Conservation (phyloP, 2,797 vertebrate genomes). For the Cyprinodon diabolis region DNA sequence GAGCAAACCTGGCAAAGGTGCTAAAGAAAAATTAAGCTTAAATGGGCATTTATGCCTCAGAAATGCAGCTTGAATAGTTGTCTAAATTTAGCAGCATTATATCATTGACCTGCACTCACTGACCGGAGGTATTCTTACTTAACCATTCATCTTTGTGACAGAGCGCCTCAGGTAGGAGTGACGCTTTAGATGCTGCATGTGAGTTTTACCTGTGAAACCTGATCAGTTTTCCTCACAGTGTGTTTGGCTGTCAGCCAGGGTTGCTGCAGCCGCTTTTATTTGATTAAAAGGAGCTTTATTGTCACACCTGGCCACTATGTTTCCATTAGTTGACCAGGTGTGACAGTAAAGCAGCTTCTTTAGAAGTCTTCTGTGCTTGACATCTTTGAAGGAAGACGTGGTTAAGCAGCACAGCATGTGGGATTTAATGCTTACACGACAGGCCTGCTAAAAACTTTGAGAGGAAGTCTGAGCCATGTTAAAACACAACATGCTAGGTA, state of each 20-base stretch:
- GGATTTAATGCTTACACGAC: constrained; percentile 49
- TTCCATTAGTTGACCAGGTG: too few species aligned
- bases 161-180: constrained; percentile 17
- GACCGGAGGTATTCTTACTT: neutral
- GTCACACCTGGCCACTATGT: constrained; percentile 16
- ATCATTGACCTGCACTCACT: neutral
- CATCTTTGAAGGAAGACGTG: constrained; percentile 15
- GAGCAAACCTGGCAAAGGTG: neutral
- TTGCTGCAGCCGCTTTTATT: constrained; percentile 31
- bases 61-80: neutral
- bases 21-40: neutral
- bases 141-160: constrained; percentile 8
- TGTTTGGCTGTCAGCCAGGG: constrained; percentile 10
- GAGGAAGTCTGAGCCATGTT: neutral
- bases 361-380: constrained; percentile 32
- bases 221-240: constrained; percentile 41
- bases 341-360: constrained; percentile 25
- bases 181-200: constrained; percentile 27
- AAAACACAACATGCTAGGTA: neutral
- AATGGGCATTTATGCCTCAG: neutral
- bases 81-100: neutral
- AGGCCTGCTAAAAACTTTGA: constrained; percentile 29
- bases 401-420: constrained; percentile 48
- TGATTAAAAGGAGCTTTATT: constrained; percentile 45
- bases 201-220: constrained; percentile 60